Conservation (phyloP, 2,888 invertebrate genomes). For the Drosophila quinaria region DNA sequence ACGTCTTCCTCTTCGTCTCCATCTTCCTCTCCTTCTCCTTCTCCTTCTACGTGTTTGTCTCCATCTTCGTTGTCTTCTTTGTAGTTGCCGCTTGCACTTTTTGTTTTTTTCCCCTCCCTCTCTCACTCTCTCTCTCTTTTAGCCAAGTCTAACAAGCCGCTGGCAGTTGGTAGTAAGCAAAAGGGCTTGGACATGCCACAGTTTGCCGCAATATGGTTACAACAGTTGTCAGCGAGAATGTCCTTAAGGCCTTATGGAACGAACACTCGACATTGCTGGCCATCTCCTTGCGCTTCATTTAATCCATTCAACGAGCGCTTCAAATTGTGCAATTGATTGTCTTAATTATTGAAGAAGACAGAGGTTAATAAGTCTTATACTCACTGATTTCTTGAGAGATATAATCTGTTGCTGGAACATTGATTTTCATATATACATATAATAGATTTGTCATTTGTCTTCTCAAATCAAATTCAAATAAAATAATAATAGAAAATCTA, state of each 20-base stretch:
- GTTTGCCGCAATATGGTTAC: conserved; percentile 55
- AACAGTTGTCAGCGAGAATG: conserved; percentile 57
- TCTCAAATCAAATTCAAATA: too few species aligned
- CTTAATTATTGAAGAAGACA: conserved; percentile 64
- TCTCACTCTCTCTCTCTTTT: background rate
- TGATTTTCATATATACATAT: background rate
- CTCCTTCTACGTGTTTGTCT: conserved; percentile 25
- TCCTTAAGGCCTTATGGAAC: conserved; percentile 50
- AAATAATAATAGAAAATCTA: too few species aligned
- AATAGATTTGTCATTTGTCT: background rate
- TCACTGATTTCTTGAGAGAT: background rate
- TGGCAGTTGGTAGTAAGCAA: conserved; percentile 52
- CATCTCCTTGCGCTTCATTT: conserved; percentile 73
- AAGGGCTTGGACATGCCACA: conserved; percentile 54
- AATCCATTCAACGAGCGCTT: conserved; percentile 52
- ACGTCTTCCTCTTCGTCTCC: conserved; percentile 21
- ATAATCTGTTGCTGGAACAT: background rate
- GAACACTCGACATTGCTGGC: conserved; percentile 28
- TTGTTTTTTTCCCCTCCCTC: conserved; percentile 1
- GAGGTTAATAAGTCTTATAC: background rate
- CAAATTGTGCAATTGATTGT: conserved; percentile 65
- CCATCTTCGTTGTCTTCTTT: conserved; percentile 40
- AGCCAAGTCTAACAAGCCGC: conserved; percentile 56
- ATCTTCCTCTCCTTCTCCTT: background rate
- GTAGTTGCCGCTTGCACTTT: conserved; percentile 71